Conservation (phyloP, 2,888 invertebrate genomes). For the Megaustenia siamemsis region DNA sequence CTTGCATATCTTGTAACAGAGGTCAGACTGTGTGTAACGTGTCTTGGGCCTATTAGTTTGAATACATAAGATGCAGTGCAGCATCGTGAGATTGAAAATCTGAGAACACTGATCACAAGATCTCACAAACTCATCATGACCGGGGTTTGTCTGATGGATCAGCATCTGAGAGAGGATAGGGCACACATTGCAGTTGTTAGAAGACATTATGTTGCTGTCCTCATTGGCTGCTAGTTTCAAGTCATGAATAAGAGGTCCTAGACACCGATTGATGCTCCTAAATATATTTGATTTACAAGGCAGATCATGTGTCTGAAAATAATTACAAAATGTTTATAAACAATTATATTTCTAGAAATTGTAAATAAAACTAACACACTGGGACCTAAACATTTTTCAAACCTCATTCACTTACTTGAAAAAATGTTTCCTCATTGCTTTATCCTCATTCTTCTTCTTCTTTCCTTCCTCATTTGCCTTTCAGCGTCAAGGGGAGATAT, state of each 20-base stretch:
- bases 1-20: constrained; percentile 51
- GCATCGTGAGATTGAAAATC: constrained; percentile 34
- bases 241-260: constrained; percentile 28
- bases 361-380: background rate
- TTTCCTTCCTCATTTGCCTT: no score
- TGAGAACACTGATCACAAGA: constrained; percentile 44
- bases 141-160: constrained; percentile 22
- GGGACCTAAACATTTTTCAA: background rate
- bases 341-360: background rate
- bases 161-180: constrained; percentile 27
- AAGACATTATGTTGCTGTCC: background rate
- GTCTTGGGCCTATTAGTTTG: background rate
- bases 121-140: background rate
- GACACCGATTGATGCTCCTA: background rate
- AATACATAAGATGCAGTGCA: constrained; percentile 36
- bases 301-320: constrained; percentile 19
- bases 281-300: background rate
- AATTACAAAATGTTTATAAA: background rate
- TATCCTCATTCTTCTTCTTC: no score
- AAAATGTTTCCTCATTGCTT: no score
- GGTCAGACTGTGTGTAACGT: constrained; percentile 34
- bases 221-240: constrained; percentile 12
- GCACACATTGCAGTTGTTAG: constrained; percentile 28
- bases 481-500: no score
- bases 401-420: background rate